Percentiles rank a stretch among this genome's conserved stretches.
Conservation (phyloP, 2,113 vertebrate genomes). For the Sander vitreus region DNA sequence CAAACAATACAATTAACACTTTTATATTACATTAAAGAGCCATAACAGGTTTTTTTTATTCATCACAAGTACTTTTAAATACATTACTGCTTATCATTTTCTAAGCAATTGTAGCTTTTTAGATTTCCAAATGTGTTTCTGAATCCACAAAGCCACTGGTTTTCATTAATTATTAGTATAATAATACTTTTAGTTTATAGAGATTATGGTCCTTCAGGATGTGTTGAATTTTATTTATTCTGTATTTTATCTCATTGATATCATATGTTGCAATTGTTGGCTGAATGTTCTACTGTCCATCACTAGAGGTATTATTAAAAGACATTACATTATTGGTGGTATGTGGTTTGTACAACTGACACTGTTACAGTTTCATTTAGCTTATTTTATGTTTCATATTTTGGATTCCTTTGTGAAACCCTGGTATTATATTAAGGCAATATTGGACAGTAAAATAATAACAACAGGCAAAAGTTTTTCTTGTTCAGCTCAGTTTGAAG, state of each 20-base stretch:
- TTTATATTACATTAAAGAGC: not conserved
- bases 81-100: not conserved
- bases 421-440: not conserved
- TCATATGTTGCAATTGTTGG: not conserved
- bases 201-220: not conserved
- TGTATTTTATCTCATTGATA: not conserved
- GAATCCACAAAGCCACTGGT: not conserved
- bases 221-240: not conserved
- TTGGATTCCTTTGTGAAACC: not conserved
- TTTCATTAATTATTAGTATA: not conserved
- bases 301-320: not conserved
- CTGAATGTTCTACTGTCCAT: not conserved
- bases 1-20: not conserved
- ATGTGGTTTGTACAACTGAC: not conserved
- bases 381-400: not conserved
- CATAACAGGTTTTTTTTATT: not conserved
- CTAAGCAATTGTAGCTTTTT: not conserved
- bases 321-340: not conserved
- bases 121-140: not conserved
- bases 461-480: not conserved
- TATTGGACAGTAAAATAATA: not conserved
- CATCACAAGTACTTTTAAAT: not conserved
- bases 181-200: not conserved
- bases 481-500: constrained; percentile 6
- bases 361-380: not conserved